Evolutionary conservation across 1,140 invertebrate species (phyloP), one percentile per base, ranked within the genome.

Genomic region (Camponotus vicinus): DNA sequence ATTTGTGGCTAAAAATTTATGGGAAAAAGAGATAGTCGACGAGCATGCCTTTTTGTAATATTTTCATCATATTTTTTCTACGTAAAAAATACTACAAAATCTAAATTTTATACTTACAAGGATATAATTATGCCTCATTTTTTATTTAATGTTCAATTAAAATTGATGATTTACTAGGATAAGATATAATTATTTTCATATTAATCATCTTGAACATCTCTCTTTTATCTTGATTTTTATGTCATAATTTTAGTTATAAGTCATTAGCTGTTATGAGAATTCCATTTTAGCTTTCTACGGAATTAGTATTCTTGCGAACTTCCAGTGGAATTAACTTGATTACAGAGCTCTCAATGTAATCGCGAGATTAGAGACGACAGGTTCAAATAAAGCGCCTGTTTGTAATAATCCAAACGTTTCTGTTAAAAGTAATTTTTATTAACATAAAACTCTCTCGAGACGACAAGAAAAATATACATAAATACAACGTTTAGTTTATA

Each of bases 1-100:
- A 75, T 83, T 57, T 71, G 79, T 61, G n/a, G 69, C 40, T 73
- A 73, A 75, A 75, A 83, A 83, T 83, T 83, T 83, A 83, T 75
- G 69, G 71, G 69, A 73, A 75, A 83, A 57, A 66, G 75, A 61
- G 27, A 13, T 27, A 40, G 67, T 83, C 40, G 27, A 83, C 45
- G 21, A 45, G 37, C 45, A 27, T 45, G 37, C n/a, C 32, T 73
- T 73, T 57, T 21, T 32, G 8, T 11, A 18, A 82, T 82, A 63
- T 40, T 73, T 83, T 73, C 34, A 21, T 45, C 52, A 34, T 45
- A 59, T 49, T 15, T 34, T 40, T 40, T 27, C 40, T 42, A 15
- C 18, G 42, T 32, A 49, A 73, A 71, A 52, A 61, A 42, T 27
- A 67, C 21, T 63, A 27, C 4, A 18, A 21, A 32, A 1, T n/a